Conservation (phyloP, 2,797 vertebrate species). For the Adrianichthys oophorus region DNA sequence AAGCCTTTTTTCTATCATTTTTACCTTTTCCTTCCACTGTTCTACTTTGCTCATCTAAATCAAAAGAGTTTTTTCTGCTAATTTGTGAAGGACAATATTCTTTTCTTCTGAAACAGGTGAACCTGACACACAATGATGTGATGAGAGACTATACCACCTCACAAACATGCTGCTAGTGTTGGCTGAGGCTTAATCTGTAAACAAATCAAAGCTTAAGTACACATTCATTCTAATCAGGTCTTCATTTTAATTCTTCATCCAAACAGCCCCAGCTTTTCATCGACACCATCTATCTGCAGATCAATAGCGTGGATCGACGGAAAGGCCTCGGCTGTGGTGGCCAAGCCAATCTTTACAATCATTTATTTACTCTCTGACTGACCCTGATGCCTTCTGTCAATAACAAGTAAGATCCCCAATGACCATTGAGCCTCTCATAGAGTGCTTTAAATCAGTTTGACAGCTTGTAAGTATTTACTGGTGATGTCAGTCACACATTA, state of each 20-base stretch:
- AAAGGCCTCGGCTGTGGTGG: slow-evolving; percentile 63
- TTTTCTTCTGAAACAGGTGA: not conserved
- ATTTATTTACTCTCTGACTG: slow-evolving; percentile 81
- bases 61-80: slow-evolving; percentile 13
- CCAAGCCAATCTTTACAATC: slow-evolving; percentile 74
- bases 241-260: slow-evolving; percentile 57
- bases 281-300: slow-evolving; percentile 63
- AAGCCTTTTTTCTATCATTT: slow-evolving; percentile 48
- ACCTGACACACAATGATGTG: not conserved
- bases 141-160: slow-evolving; percentile 2
- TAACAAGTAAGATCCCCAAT: slow-evolving; percentile 55
- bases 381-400: slow-evolving; percentile 66
- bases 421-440: slow-evolving; percentile 44
- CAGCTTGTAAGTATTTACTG: slow-evolving; percentile 52
- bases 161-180: slow-evolving; percentile 32
- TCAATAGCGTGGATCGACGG: slow-evolving; percentile 75
- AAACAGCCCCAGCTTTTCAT: slow-evolving; percentile 58
- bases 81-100: not conserved
- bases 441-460: slow-evolving; percentile 65
- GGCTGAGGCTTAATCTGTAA: slow-evolving; percentile 55
- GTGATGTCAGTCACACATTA: slow-evolving; percentile 36
- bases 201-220: slow-evolving; percentile 53
- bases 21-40: slow-evolving; percentile 22
- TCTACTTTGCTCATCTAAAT: slow-evolving; percentile 39
- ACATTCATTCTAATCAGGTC: slow-evolving; percentile 59